Evolutionary conservation across 1,140 invertebrate species (phyloP).

Genomic region (Drosophila simulans): DNA sequence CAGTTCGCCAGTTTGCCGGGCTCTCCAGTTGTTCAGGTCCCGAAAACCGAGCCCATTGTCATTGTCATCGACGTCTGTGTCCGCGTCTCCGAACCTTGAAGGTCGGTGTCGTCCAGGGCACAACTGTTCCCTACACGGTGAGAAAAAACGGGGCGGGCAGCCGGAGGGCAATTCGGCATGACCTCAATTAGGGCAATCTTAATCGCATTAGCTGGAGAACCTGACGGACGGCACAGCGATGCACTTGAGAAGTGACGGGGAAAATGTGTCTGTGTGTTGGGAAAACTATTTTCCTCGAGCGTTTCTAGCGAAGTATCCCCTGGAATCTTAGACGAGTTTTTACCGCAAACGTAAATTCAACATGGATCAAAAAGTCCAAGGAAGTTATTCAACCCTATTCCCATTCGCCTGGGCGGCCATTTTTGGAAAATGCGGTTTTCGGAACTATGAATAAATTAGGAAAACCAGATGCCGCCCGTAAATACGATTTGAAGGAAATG

Average conservation of each 20-base stretch:
- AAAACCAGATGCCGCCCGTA: neutral
- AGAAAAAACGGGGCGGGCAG: conserved; percentile 22
- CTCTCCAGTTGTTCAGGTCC: too few species aligned
- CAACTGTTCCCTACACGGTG: conserved; percentile 23
- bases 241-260: conserved; percentile 1
- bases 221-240: conserved; percentile 5
- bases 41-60: conserved; percentile 12
- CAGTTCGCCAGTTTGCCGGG: too few species aligned
- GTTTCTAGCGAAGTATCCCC: neutral
- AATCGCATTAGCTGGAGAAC: conserved; percentile 25
- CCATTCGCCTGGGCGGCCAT: neutral
- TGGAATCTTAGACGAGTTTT: too few species aligned
- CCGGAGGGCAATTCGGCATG: conserved; percentile 15
- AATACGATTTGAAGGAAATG: neutral
- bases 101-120: conserved; percentile 12
- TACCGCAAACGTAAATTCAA: too few species aligned
- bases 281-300: neutral
- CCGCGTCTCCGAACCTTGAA: conserved; percentile 41
- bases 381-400: neutral
- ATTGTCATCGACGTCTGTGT: conserved; percentile 10
- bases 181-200: conserved; percentile 39
- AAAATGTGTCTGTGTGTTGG: neutral
- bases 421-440: conserved; percentile 1
- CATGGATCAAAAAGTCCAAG: neutral
- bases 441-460: neutral